Base-by-base conservation (phyloP, 2,113 vertebrate species). In the Erpornis zantholeuca region DNA sequence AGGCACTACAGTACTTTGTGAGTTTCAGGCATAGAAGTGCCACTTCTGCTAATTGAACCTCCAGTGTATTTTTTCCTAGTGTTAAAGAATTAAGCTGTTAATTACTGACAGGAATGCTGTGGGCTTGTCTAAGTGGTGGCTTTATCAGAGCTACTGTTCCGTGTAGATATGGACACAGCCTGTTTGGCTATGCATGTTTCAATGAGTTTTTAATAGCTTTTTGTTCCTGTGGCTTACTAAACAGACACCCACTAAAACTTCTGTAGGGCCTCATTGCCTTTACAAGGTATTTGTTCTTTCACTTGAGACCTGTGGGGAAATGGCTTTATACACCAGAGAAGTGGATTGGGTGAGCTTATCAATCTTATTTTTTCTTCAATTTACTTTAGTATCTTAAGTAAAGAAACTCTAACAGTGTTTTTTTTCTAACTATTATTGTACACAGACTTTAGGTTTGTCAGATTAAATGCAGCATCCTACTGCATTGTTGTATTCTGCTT, bases 231-330 rank as follows among this genome's bases (percentile, higher is more conserved):
- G 52, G 8, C 45, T 79, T 80, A 22, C 79, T 60, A 31, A 72
- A 50, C 8, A 65, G 38, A 82, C 45, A 72, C 68, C 3, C 36
- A 49, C 52, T 94, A 40, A 97, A 94, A 90, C 72, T 89, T 97
- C 71, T 3, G 0, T 96, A 96, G 88, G 77, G 89, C 87, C 54
- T 96, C 33, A 35, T 86, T 94, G 71, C 95, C 77, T 86, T 97
- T 96, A 76, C 77, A 68, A 94, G 59, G 71, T 95, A 92, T 4
- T 97, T 97, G 53, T 90, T 96, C 86, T 97, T 95, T 90, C 56
- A 86, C 10, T 63, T 95, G 92, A 70, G 91, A 79, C 80, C 63
- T 81, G 73, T 94, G 92, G 45, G 82, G 14, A 93, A 96, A n/a
- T 93, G 7, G 94, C 79, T 95, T 94, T 27, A 61, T 42, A 69